Percentiles rank a stretch among this genome's conserved stretches.
Evolutionary conservation across 2,888 invertebrate genomes (phyloP).

Genomic region (Sthenelais limicola): DNA sequence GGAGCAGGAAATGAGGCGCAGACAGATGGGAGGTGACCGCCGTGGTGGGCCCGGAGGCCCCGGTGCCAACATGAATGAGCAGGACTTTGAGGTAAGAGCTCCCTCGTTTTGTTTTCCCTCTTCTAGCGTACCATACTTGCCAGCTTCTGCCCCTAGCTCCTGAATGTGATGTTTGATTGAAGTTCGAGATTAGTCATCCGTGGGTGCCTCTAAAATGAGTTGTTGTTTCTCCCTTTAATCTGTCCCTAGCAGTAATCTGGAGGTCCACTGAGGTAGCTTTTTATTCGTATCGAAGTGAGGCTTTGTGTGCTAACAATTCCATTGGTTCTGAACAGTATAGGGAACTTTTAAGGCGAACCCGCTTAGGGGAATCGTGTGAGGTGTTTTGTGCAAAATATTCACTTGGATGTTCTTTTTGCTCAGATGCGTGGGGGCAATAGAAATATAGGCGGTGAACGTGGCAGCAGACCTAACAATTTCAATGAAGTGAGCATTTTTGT

Average conservation of each 20-base stretch:
- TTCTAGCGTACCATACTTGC: background rate
- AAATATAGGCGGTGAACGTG: background rate
- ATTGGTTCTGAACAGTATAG: too few species aligned
- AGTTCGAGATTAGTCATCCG: too few species aligned
- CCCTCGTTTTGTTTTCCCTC: background rate
- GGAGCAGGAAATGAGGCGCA: conserved; percentile 46
- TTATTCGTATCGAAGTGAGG: too few species aligned
- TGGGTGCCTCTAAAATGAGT: too few species aligned
- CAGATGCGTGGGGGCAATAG: conserved; percentile 19
- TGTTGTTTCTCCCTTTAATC: too few species aligned
- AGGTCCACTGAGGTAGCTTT: too few species aligned
- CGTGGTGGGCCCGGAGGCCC: conserved; percentile 33
- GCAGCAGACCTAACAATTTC: background rate
- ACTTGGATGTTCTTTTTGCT: background rate
- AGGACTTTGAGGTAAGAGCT: conserved; percentile 15
- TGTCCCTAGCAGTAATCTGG: too few species aligned
- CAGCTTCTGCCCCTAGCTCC: too few species aligned
- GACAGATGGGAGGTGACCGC: conserved; percentile 34
- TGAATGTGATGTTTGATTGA: too few species aligned
- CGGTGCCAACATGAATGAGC: background rate
- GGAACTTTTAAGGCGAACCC: too few species aligned
- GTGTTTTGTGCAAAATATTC: background rate
- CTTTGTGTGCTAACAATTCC: too few species aligned
- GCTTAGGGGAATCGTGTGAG: too few species aligned
- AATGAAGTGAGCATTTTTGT: conserved; percentile 4